Evolutionary conservation across 2,113 vertebrate genomes (phyloP), one percentile per base, ranked within the genome.

Genomic region (Oncorhynchus gorbuscha): DNA sequence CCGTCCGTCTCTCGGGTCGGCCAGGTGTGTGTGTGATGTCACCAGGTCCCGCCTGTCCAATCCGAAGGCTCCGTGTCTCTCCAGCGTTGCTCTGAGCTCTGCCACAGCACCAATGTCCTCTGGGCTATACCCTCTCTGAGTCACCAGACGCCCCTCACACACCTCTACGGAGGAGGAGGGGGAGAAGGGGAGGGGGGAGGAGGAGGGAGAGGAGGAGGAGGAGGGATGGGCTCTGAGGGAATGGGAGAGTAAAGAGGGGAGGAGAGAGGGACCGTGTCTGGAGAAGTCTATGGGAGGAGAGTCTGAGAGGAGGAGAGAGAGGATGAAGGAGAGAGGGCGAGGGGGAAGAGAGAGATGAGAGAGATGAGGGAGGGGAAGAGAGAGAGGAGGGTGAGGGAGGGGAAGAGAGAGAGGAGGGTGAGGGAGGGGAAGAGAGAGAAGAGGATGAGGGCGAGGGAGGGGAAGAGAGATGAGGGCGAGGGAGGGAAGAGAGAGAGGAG

Each of bases 201-300:
- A 90, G 28, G 92, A 72, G 4, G 94, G 76, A 58, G 89, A 82
- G 62, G 91, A 91, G 81, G 92, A 73, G 5, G 92, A 73, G 5
- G 95, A 16, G 65, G n/a, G 26, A 26, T 8, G 67, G 79, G 20
- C 24, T 16, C 78, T 78, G 51, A 94, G 67, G 28, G 94, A 80
- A 59, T 77, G 88, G 65, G 94, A 94, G 83, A 99, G 95, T 8
- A 66, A 77, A 74, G 78, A 62, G 1, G 97, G 97, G 67, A 98
- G 92, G 83, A 88, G 61, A 6, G 86, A 92, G 51, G 84, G 90
- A 71, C 83, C 85, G 8, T 6, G 91, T 91, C 74, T 86, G 73
- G 1, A 45, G 18, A 81, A 90, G 81, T 95, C 93, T 79, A 94
- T 70, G 0, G 88, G 76, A 6, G 87, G 76, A n/a, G 85, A 69